These are phyloP conservation scores for Lepidocolaptes lacrymiger DNA, from an alignment of 2,797 vertebrate genomes.

Conservation along the genomic window DNA sequence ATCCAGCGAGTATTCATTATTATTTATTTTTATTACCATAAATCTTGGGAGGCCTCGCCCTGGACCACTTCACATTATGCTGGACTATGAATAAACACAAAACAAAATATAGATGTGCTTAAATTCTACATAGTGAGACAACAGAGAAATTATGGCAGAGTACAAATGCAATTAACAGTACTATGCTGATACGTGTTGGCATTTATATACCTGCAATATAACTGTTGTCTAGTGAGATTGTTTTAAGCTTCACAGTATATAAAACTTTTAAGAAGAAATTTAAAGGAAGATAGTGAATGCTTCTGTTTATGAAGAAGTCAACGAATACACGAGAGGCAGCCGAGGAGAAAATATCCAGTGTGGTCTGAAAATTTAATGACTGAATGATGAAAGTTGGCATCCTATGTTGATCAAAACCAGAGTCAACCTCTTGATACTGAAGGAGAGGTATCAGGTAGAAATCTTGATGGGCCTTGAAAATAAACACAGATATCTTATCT, in stretches of 20 bases:
- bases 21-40: background rate
- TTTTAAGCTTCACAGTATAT: background rate
- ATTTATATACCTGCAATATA: background rate
- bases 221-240: background rate
- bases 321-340: background rate
- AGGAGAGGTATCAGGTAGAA: conserved; percentile 18
- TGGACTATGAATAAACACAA: background rate
- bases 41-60: background rate
- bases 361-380: background rate
- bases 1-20: background rate
- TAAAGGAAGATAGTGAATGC: background rate
- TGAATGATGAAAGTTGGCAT: background rate
- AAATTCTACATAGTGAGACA: background rate
- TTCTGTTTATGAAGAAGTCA: background rate
- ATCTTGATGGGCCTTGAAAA: conserved; percentile 40
- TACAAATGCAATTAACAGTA: background rate
- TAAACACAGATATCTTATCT: conserved; percentile 42
- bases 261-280: background rate
- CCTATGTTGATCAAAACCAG: conserved; percentile 16
- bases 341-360: background rate
- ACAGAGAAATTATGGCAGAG: background rate
- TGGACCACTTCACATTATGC: background rate
- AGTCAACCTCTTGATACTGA: conserved; percentile 27
- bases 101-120: background rate
- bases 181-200: background rate